Percentiles rank a stretch among this genome's conserved stretches.
These are phyloP conservation scores for Zygothrica quintamaculata DNA, from an alignment of 2,888 invertebrate species.

Conservation along the genomic window DNA sequence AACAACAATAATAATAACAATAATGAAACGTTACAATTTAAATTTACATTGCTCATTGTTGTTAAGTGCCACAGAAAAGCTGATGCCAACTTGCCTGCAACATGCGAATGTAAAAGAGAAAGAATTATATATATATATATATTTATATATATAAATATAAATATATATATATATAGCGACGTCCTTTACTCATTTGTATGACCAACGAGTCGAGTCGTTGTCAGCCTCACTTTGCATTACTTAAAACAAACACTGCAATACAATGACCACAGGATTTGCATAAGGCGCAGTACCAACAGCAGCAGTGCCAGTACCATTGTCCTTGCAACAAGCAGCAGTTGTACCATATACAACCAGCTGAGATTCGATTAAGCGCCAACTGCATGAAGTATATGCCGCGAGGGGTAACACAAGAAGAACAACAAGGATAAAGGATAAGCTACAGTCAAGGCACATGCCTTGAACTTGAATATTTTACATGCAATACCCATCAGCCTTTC, in stretches of 20 bases:
- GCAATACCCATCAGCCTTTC: background rate
- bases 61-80: constrained; percentile 60
- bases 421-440: constrained; percentile 16
- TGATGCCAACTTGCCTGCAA: constrained; percentile 46
- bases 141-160: too few relatives aligned
- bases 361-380: constrained; percentile 64
- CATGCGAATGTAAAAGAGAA: background rate
- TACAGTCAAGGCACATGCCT: constrained; percentile 29
- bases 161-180: too few relatives aligned
- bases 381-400: constrained; percentile 13
- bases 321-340: constrained; percentile 48
- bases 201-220: constrained; percentile 4
- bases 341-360: constrained; percentile 23
- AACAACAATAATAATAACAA: constrained; percentile 48
- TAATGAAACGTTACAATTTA: constrained; percentile 69
- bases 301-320: too few relatives aligned
- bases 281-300: constrained; percentile 58
- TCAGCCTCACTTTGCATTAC: constrained; percentile 52
- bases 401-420: constrained; percentile 9
- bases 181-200: constrained; percentile 29
- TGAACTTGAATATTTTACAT: constrained; percentile 47
- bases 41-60: constrained; percentile 53
- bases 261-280: constrained; percentile 72
- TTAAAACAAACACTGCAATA: constrained; percentile 56
- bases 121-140: too few relatives aligned